A percentile compares a stretch with the other conserved stretches of the same genome.
Conservation (phyloP, 2,113 vertebrate genomes). For the Procavia capensis region DNA sequence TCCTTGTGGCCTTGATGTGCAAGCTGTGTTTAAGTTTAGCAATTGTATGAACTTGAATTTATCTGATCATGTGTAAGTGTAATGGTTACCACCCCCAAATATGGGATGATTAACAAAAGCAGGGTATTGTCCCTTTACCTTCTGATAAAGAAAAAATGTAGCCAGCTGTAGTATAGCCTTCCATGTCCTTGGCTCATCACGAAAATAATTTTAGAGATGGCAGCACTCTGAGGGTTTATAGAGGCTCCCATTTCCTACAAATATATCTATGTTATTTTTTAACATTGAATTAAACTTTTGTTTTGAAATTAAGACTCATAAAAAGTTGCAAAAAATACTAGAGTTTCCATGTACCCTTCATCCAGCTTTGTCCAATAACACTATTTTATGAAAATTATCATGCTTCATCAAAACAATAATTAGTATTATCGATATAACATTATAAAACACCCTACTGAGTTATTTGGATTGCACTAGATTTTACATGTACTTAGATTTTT, state of each 20-base stretch:
- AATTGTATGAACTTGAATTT: slow-evolving; percentile 71
- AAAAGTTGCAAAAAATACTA: background rate
- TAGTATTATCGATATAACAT: background rate
- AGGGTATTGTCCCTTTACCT: background rate
- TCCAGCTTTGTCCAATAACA: background rate
- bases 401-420: background rate
- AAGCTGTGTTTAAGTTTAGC: slow-evolving; percentile 79
- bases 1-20: slow-evolving; percentile 67
- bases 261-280: background rate
- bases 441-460: background rate
- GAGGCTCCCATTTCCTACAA: background rate
- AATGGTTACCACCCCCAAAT: background rate
- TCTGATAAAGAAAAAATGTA: slow-evolving; percentile 22
- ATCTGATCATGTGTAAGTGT: slow-evolving; percentile 68
- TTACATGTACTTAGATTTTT: background rate
- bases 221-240: background rate
- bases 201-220: slow-evolving; percentile 23
- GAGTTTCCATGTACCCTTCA: background rate
- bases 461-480: background rate
- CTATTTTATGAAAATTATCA: background rate
- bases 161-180: background rate
- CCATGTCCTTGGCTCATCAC: background rate
- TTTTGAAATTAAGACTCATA: background rate
- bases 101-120: background rate
- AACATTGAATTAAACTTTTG: background rate